Percentiles rank a stretch among this genome's conserved stretches.
Conservation (phyloP, 2,888 invertebrate species). For the Melanargia galathea region DNA sequence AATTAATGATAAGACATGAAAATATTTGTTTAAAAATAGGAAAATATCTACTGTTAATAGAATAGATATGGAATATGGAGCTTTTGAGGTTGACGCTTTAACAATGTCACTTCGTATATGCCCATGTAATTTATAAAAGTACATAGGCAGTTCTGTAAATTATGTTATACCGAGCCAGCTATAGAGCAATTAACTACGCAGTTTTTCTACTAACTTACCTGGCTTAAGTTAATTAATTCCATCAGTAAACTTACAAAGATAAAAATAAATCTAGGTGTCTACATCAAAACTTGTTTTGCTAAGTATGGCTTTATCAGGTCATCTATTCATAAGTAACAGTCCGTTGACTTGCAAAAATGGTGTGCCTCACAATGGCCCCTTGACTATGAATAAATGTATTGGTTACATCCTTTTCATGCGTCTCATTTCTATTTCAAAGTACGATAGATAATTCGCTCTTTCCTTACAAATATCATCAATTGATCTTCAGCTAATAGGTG, state of each 20-base stretch:
- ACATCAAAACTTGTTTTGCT: constrained; percentile 3
- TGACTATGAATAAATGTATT: constrained; percentile 15
- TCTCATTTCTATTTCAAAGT: background rate
- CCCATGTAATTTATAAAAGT: too few relatives aligned
- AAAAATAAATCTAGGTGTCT: background rate
- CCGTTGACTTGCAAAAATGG: constrained; percentile 7
- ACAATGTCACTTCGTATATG: too few relatives aligned
- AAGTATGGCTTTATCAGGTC: constrained; percentile 3
- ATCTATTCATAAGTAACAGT: constrained; percentile 17
- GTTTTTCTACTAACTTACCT: background rate
- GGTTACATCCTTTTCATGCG: constrained; percentile 5
- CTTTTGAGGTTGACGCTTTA: too few relatives aligned
- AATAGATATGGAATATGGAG: too few relatives aligned
- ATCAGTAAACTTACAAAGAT: background rate
- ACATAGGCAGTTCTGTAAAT: too few relatives aligned
- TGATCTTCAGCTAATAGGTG: background rate
- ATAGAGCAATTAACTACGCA: background rate
- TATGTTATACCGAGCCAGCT: too few relatives aligned
- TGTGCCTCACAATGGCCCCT: constrained; percentile 9
- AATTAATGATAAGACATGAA: too few relatives aligned
- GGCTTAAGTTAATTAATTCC: background rate
- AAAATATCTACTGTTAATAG: too few relatives aligned
- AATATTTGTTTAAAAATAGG: too few relatives aligned
- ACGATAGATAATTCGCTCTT: background rate
- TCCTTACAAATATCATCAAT: too few relatives aligned